phyloP scores from a whole-genome alignment of 2,797 vertebrate genomes.

The Cyclopterus lumpus region DNA sequence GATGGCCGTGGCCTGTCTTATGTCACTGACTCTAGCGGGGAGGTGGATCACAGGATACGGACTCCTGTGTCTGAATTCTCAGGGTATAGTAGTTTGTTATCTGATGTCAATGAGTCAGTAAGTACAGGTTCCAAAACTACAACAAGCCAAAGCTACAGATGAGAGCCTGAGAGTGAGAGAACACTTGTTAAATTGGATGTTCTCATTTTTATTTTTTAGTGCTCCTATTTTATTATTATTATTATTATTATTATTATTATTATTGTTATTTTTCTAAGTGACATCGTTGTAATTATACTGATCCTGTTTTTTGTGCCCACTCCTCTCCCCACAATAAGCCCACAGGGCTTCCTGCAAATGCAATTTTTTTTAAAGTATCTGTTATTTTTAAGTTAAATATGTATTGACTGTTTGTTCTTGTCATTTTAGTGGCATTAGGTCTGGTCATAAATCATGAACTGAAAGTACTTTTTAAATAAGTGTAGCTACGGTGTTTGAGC shows the following conservation, averaged over 20 bases:
- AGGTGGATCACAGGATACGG: constrained; percentile 95
- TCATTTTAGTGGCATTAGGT: constrained; percentile 86
- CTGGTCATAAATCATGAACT: constrained; percentile 83
- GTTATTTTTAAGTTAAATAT: constrained; percentile 67
- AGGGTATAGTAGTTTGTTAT: constrained; percentile 99
- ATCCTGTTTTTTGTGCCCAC: constrained; percentile 76
- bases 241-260: constrained; percentile 84
- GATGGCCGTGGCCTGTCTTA: constrained; percentile 92
- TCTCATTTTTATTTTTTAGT: constrained; percentile 72
- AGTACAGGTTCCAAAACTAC: constrained; percentile 97
- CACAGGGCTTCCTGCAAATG: constrained; percentile 74
- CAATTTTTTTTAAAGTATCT: constrained; percentile 66
- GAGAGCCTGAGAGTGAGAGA: constrained; percentile 83
- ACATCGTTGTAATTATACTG: constrained; percentile 80
- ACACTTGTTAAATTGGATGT: constrained; percentile 81
- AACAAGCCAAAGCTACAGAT: constrained; percentile 99
- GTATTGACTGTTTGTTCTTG: constrained; percentile 74
- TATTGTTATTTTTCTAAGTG: constrained; percentile 81
- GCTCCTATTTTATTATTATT: constrained; percentile 82
- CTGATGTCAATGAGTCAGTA: constrained; percentile 96
- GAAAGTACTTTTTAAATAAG: constrained; percentile 74
- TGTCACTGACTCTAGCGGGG: constrained; percentile 89
- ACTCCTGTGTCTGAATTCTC: constrained; percentile 98
- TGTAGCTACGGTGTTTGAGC: constrained; percentile 88
- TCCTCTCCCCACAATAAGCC: constrained; percentile 71